phyloP scores from a whole-genome alignment of 2,797 vertebrate genomes.

The Myripristis murdjan region DNA sequence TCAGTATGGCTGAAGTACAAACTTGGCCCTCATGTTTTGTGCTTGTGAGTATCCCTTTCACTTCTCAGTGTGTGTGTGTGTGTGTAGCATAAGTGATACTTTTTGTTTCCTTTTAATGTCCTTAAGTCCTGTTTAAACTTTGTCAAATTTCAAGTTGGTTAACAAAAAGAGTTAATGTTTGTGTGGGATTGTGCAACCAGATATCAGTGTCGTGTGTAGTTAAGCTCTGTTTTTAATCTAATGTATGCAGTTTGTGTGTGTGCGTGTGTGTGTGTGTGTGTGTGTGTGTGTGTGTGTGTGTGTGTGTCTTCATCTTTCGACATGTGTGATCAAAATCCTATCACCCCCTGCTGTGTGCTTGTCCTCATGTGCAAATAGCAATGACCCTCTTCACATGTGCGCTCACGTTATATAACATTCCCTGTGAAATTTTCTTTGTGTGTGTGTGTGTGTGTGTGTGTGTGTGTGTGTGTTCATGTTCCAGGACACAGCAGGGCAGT shows the following conservation, averaged over 20 bases:
- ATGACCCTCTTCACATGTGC: conserved; percentile 33
- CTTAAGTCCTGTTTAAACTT: too few species aligned
- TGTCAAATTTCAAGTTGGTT: too few species aligned
- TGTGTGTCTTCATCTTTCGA: conserved; percentile 21
- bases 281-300: conserved; percentile 39
- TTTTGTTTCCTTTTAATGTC: too few species aligned
- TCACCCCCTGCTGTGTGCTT: conserved; percentile 14
- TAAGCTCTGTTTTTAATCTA: neutral
- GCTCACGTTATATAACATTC: conserved; percentile 64
- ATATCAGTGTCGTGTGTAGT: neutral
- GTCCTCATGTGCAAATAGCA: conserved; percentile 31
- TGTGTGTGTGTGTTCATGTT: conserved; percentile 27
- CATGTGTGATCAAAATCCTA: conserved; percentile 30
- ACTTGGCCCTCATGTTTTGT: conserved; percentile 83
- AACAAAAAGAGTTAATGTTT: too few species aligned
- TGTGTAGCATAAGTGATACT: too few species aligned
- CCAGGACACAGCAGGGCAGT: conserved; percentile 84
- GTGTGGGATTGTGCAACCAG: neutral
- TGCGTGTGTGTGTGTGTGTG: conserved; percentile 30
- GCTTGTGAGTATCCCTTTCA: conserved; percentile 87
- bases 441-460: too few species aligned
- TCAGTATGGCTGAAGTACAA: conserved; percentile 90
- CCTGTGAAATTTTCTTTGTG: neutral
- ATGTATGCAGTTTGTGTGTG: conserved; percentile 13
- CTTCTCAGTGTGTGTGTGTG: conserved; percentile 1